Evolutionary conservation across 2,797 vertebrate species (phyloP).

Genomic region (Melanotaenia trifasciata): DNA sequence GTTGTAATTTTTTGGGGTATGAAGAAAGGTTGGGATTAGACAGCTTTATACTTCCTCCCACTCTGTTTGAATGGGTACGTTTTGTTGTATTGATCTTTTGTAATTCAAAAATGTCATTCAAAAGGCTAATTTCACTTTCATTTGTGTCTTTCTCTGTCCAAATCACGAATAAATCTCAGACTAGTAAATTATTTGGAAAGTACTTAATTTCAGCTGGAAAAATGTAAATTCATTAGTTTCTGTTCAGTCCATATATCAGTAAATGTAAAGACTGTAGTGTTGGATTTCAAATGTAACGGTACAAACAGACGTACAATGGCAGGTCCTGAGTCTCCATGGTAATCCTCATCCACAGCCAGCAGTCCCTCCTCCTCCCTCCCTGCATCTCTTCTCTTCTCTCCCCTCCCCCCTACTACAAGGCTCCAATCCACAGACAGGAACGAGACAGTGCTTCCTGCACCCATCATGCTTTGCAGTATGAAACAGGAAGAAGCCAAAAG

Average conservation of each 20-base stretch:
- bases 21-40: no score
- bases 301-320: slow-evolving; percentile 10
- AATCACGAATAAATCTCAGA: no score
- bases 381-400: slow-evolving; percentile 21
- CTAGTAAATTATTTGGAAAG: no score
- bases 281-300: background rate
- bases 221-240: background rate
- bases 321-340: slow-evolving; percentile 49
- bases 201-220: background rate
- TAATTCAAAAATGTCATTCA: no score
- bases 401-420: slow-evolving; percentile 24
- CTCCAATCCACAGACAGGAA: slow-evolving; percentile 29
- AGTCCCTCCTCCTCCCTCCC: slow-evolving; percentile 19
- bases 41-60: no score
- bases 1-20: no score
- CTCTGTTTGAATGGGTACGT: no score
- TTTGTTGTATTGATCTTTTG: no score
- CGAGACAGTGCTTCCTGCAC: slow-evolving; percentile 27
- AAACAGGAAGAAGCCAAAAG: slow-evolving; percentile 68
- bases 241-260: background rate
- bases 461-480: slow-evolving; percentile 76
- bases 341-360: slow-evolving; percentile 39
- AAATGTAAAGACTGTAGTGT: background rate
- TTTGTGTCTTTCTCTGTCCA: no score
- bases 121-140: no score